Conservation (phyloP, 1,140 invertebrate species). For the Charaxes varanes region DNA sequence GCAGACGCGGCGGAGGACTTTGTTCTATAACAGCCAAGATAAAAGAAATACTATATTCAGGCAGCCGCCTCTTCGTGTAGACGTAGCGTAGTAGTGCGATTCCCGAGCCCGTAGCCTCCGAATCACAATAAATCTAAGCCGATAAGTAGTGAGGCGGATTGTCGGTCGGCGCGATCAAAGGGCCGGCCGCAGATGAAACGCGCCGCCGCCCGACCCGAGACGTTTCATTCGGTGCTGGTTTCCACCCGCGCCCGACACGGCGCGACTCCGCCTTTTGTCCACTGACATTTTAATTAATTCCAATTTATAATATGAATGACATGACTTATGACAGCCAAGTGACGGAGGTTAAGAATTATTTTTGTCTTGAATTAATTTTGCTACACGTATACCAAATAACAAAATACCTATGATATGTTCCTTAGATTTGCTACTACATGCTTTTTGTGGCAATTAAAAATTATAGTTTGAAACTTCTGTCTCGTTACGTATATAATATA, state of each 20-base stretch:
- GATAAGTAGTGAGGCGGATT: slow-evolving; percentile 68
- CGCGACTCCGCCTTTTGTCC: slow-evolving; percentile 52
- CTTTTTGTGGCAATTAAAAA: too few species aligned
- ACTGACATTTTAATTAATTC: slow-evolving; percentile 66
- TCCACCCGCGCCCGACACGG: slow-evolving; percentile 48
- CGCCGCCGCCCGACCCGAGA: slow-evolving; percentile 50
- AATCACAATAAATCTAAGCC: slow-evolving; percentile 72
- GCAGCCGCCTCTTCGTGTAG: neutral
- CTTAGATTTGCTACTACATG: too few species aligned
- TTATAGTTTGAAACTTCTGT: too few species aligned
- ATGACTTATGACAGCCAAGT: slow-evolving; percentile 37
- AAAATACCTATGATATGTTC: too few species aligned
- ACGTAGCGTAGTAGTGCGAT: slow-evolving; percentile 39
- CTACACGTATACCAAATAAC: too few species aligned
- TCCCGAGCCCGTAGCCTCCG: slow-evolving; percentile 53
- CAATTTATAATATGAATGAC: slow-evolving; percentile 47
- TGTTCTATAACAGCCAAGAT: too few species aligned
- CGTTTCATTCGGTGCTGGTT: slow-evolving; percentile 51
- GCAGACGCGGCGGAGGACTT: too few species aligned
- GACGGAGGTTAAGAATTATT: slow-evolving; percentile 31
- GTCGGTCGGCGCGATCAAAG: slow-evolving; percentile 66
- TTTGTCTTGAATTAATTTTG: too few species aligned
- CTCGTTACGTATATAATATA: too few species aligned
- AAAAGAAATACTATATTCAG: too few species aligned
- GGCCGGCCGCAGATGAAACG: slow-evolving; percentile 56